A percentile compares a stretch with the other conserved stretches of the same genome.
Evolutionary conservation across 1,140 invertebrate genomes (phyloP).

Genomic region (Leptinotarsa texana): DNA sequence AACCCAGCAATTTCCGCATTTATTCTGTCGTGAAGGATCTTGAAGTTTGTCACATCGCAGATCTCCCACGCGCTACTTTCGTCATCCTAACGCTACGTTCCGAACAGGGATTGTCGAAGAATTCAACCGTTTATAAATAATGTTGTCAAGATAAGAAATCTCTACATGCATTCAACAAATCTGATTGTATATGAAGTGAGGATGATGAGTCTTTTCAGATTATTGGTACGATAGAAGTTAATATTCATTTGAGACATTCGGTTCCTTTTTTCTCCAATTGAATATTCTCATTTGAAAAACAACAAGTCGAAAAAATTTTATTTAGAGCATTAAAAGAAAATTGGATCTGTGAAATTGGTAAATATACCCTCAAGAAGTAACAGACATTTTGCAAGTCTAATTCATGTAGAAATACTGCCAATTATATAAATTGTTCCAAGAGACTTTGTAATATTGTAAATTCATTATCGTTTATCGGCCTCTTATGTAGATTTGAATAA

Average conservation of each 20-base stretch:
- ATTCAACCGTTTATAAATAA: slow-evolving; percentile 31
- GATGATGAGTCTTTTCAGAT: too few species aligned
- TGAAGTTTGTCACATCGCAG: slow-evolving; percentile 18
- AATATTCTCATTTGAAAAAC: too few species aligned
- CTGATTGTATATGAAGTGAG: too few species aligned
- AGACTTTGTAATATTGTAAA: neutral
- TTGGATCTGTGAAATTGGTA: neutral
- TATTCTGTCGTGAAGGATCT: slow-evolving; percentile 22
- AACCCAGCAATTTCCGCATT: slow-evolving; percentile 18
- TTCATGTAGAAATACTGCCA: neutral
- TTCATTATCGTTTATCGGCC: neutral
- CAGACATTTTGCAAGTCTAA: neutral
- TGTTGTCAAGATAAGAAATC: slow-evolving; percentile 20
- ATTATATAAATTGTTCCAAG: neutral
- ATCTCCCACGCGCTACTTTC: slow-evolving; percentile 33
- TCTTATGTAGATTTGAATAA: neutral
- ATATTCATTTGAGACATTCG: too few species aligned
- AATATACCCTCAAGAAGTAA: neutral
- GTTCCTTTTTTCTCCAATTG: too few species aligned
- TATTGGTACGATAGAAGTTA: too few species aligned
- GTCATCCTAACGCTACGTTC: slow-evolving; percentile 26
- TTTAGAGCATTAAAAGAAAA: too few species aligned
- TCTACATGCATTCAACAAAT: too few species aligned
- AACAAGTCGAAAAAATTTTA: too few species aligned
- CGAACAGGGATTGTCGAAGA: slow-evolving; percentile 30